Evolutionary conservation across 2,888 invertebrate species (phyloP).

Genomic region (Pandemis heparana): DNA sequence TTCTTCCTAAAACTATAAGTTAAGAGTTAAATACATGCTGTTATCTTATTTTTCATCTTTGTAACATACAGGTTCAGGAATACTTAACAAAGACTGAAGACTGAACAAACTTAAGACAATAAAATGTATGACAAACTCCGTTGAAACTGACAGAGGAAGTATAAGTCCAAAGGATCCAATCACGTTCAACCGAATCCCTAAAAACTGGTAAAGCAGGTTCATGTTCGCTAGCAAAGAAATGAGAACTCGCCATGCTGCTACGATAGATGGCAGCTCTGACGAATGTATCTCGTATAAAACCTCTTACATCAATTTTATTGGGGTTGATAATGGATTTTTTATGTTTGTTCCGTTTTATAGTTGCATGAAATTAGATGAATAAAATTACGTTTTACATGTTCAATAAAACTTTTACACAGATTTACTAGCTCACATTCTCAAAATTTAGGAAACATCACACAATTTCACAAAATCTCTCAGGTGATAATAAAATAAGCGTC

Average conservation of each 20-base stretch:
- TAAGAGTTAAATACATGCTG: too few species aligned
- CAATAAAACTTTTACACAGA: conserved; percentile 28
- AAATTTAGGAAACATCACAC: not conserved
- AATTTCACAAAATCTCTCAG: not conserved
- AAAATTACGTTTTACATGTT: conserved; percentile 23
- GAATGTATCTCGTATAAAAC: conserved; percentile 29
- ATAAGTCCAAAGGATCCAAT: conserved; percentile 8
- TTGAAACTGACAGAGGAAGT: not conserved
- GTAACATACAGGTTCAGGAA: too few species aligned
- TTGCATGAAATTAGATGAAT: conserved; percentile 31
- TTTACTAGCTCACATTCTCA: conserved; percentile 10
- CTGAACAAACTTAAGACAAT: too few species aligned
- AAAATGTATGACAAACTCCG: too few species aligned
- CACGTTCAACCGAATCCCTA: conserved; percentile 27
- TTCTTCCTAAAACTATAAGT: too few species aligned
- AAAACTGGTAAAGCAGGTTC: conserved; percentile 41
- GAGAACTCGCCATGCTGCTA: conserved; percentile 22
- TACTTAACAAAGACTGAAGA: too few species aligned
- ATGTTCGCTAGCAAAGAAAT: conserved; percentile 39
- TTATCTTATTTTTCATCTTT: too few species aligned
- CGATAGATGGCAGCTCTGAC: conserved; percentile 39
- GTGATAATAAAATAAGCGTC: not conserved
- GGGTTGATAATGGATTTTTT: conserved; percentile 41
- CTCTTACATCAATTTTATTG: conserved; percentile 40
- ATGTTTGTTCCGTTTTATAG: conserved; percentile 39